Percentiles rank a stretch among this genome's conserved stretches.
These are phyloP conservation scores for Callinectes sapidus DNA, from an alignment of 2,888 invertebrate species.

Conservation along the genomic window DNA sequence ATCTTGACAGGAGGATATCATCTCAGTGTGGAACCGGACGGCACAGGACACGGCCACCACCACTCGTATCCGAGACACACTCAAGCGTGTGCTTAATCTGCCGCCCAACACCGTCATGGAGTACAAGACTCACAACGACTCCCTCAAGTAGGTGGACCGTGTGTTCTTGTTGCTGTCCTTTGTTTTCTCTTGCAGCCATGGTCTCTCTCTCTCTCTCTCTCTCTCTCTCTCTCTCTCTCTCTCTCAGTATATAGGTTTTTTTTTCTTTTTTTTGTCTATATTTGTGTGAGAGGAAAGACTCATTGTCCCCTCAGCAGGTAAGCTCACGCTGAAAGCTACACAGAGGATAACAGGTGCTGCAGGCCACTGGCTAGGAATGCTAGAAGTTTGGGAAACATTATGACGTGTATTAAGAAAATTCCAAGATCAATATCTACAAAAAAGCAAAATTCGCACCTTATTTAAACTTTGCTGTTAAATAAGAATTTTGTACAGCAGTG, in stretches of 20 bases:
- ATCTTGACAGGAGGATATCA: slow-evolving; percentile 88
- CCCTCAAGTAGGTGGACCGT: slow-evolving; percentile 65
- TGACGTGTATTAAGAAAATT: too few relatives aligned
- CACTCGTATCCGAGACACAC: slow-evolving; percentile 93
- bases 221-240: slow-evolving; percentile 1
- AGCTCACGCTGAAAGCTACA: too few relatives aligned
- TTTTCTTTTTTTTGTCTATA: not conserved
- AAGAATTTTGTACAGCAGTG: too few relatives aligned
- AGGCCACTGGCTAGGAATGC: too few relatives aligned
- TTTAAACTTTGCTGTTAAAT: too few relatives aligned
- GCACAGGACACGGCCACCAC: slow-evolving; percentile 92
- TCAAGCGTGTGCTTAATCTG: slow-evolving; percentile 95
- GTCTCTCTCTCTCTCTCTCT: slow-evolving; percentile 15
- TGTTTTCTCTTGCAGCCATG: not conserved
- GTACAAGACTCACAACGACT: slow-evolving; percentile 82
- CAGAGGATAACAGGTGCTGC: too few relatives aligned
- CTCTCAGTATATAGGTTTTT: not conserved
- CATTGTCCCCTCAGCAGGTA: too few relatives aligned
- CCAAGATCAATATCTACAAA: too few relatives aligned
- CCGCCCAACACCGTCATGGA: slow-evolving; percentile 95
- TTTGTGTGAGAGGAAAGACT: not conserved
- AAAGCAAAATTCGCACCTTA: too few relatives aligned
- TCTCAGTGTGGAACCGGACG: slow-evolving; percentile 97
- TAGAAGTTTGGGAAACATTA: too few relatives aligned
- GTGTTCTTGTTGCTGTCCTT: not conserved